These are phyloP conservation scores for Daboia siamensis DNA, from an alignment of 2,113 vertebrate genomes.

Conservation along the genomic window DNA sequence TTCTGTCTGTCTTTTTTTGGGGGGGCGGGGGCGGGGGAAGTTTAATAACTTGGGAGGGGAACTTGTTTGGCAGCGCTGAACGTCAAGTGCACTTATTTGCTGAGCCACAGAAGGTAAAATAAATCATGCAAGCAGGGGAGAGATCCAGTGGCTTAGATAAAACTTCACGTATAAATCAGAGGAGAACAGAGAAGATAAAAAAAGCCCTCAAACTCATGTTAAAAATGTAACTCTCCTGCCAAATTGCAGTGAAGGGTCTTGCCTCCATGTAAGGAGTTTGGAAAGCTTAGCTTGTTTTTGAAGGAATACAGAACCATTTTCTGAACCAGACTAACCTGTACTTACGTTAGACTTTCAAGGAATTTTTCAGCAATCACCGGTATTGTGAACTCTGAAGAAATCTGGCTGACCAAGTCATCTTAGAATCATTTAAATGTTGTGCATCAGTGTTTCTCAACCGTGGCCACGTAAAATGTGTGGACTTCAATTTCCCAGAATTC, in stretches of 20 bases:
- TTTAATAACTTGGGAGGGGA: background rate
- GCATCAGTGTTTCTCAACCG: background rate
- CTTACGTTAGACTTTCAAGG: constrained; percentile 20
- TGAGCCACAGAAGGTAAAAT: constrained; percentile 56
- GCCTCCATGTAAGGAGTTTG: constrained; percentile 6
- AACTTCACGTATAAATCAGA: constrained; percentile 47
- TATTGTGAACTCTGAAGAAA: background rate
- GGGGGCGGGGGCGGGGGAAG: too few relatives aligned
- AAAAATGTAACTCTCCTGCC: constrained; percentile 45
- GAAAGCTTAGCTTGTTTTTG: constrained; percentile 16
- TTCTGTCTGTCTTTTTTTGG: too few relatives aligned
- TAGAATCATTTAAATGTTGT: background rate
- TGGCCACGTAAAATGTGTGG: background rate
- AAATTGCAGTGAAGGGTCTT: background rate
- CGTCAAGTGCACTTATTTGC: background rate
- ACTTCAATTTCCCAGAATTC: background rate
- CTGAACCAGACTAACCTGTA: background rate
- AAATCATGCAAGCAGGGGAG: constrained; percentile 42
- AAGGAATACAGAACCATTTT: constrained; percentile 14
- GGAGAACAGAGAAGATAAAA: constrained; percentile 28
- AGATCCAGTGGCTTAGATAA: constrained; percentile 47
- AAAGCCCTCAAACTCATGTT: constrained; percentile 44
- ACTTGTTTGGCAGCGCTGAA: background rate
- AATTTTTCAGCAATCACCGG: background rate
- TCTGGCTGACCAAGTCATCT: background rate